A percentile compares a stretch with the other conserved stretches of the same genome.
Evolutionary conservation across 2,888 invertebrate genomes (phyloP).

Genomic region (Limnephilus lunatus): DNA sequence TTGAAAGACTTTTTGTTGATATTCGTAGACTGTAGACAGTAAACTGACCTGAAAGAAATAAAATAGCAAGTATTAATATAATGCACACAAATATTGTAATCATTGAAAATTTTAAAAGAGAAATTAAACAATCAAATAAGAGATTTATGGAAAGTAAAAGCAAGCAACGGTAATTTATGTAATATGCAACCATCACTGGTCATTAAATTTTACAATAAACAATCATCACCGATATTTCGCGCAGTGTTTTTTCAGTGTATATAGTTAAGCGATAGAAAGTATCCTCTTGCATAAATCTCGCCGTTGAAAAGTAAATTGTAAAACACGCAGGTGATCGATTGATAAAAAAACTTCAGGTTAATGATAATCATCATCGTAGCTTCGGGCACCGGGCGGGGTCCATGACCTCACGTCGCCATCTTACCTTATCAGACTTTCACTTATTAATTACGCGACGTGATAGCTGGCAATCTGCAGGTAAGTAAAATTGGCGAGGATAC

Average conservation of each 20-base stretch:
- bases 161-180: neutral
- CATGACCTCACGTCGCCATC: slow-evolving; percentile 15
- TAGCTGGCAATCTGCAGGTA: neutral
- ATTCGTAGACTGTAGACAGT: neutral
- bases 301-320: slow-evolving; percentile 27
- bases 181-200: neutral
- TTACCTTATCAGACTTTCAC: slow-evolving; percentile 24
- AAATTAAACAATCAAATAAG: neutral
- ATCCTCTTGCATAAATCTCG: slow-evolving; percentile 45
- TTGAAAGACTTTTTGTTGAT: neutral
- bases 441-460: slow-evolving; percentile 18
- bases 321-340: slow-evolving; percentile 37
- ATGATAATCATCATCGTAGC: slow-evolving; percentile 12
- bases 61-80: neutral
- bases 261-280: slow-evolving; percentile 40
- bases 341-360: neutral
- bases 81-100: neutral
- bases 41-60: neutral
- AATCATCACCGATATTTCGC: slow-evolving; percentile 20
- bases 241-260: neutral
- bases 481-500: slow-evolving; percentile 19
- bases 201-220: neutral
- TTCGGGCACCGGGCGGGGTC: slow-evolving; percentile 1
- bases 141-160: slow-evolving; percentile 13
- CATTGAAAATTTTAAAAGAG: neutral